These are phyloP conservation scores for Scarus forsteni DNA, from an alignment of 2,797 vertebrate genomes.

Conservation along the genomic window DNA sequence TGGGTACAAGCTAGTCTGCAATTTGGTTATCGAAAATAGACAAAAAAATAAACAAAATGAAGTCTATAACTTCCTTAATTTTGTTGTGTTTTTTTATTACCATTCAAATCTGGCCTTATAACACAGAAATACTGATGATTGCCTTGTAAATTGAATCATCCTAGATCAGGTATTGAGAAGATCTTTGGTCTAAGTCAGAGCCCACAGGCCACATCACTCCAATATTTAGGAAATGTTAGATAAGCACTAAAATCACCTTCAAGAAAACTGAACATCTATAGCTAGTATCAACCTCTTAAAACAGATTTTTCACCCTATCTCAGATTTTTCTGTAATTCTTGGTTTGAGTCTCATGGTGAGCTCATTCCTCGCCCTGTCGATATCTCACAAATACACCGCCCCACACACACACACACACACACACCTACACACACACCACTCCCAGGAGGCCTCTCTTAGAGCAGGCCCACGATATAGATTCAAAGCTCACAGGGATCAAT, in stretches of 20 bases:
- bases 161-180: no score
- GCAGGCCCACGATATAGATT: slow-evolving; percentile 31
- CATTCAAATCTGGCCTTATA: no score
- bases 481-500: slow-evolving; percentile 69
- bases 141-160: no score
- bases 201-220: neutral
- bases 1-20: no score
- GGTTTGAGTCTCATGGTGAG: slow-evolving; percentile 10
- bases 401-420: neutral
- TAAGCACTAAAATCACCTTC: neutral
- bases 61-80: no score
- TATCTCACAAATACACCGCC: slow-evolving; percentile 25
- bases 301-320: neutral
- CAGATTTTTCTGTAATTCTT: neutral
- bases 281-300: no score
- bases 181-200: no score
- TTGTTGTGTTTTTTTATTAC: no score
- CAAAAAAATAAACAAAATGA: no score
- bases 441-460: slow-evolving; percentile 27
- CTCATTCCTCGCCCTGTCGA: slow-evolving; percentile 31
- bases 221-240: slow-evolving; percentile 20
- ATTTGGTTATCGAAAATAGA: no score
- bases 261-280: neutral
- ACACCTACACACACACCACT: slow-evolving; percentile 23
- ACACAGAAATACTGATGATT: no score